Conservation (phyloP, 2,113 vertebrate genomes). For the Tenebrosternarchus preto region DNA sequence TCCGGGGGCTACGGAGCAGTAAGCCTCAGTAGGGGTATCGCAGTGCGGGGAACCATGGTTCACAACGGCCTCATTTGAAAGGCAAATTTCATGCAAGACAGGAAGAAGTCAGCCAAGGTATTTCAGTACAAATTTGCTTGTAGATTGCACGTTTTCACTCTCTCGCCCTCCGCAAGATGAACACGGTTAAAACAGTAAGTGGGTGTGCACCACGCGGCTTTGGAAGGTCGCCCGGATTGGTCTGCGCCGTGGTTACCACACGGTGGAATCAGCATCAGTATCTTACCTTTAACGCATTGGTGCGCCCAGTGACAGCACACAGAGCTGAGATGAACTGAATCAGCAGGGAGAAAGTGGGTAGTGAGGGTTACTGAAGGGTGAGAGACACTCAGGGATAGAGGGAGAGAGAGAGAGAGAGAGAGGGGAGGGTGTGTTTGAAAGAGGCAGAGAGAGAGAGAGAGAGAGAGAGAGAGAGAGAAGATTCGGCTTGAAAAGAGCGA, state of each 20-base stretch:
- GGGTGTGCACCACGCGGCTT: background rate
- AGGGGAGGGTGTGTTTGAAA: too few species aligned
- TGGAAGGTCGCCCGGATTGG: constrained; percentile 30
- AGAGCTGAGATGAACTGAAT: constrained; percentile 22
- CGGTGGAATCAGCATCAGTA: constrained; percentile 35
- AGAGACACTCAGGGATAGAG: background rate
- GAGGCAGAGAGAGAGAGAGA: background rate
- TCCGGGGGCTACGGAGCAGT: constrained; percentile 52
- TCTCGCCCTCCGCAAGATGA: background rate
- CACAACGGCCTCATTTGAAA: constrained; percentile 65
- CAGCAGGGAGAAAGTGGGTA: background rate
- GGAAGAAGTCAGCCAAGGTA: constrained; percentile 24
- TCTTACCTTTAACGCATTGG: constrained; percentile 23
- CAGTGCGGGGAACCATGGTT: constrained; percentile 50
- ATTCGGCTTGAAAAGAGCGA: constrained; percentile 27
- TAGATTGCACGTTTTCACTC: constrained; percentile 10
- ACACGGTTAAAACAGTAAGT: constrained; percentile 30
- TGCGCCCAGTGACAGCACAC: background rate
- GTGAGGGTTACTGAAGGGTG: constrained; percentile 25
- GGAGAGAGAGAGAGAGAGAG: background rate
- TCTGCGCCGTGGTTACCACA: background rate
- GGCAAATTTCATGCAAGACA: constrained; percentile 58
- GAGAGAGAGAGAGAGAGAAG: background rate
- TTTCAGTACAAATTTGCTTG: constrained; percentile 38
- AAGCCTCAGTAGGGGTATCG: constrained; percentile 49